Evolutionary conservation across 2,888 invertebrate species (phyloP).

Genomic region (Brachyptera risi): DNA sequence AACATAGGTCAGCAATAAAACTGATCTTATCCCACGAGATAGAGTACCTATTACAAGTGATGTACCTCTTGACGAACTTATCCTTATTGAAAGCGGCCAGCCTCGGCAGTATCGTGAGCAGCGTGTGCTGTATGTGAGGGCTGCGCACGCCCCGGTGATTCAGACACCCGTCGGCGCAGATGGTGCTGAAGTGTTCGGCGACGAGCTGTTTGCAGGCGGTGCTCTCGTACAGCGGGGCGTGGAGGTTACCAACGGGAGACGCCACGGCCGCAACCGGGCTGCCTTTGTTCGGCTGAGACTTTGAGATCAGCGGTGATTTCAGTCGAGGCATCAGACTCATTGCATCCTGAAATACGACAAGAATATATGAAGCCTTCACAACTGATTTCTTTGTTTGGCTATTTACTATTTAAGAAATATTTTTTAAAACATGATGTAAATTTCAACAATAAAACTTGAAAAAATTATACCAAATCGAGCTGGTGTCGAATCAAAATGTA

Average conservation of each 20-base stretch:
- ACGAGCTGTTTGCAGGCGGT: slow-evolving; percentile 80
- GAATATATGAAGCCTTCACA: too few species aligned
- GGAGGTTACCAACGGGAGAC: slow-evolving; percentile 27
- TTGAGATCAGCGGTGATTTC: slow-evolving; percentile 56
- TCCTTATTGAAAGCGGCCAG: slow-evolving; percentile 89
- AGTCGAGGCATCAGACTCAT: slow-evolving; percentile 55
- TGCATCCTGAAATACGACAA: slow-evolving; percentile 49
- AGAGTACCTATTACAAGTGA: too few species aligned
- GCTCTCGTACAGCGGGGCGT: slow-evolving; percentile 69
- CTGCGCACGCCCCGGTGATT: slow-evolving; percentile 69
- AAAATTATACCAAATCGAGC: too few species aligned
- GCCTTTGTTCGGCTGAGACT: slow-evolving; percentile 33
- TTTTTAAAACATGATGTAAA: too few species aligned
- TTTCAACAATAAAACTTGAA: too few species aligned
- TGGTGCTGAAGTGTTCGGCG: slow-evolving; percentile 74
- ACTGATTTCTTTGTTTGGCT: too few species aligned
- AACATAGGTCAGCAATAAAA: too few species aligned
- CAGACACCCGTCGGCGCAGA: slow-evolving; percentile 75
- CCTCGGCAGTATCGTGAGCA: slow-evolving; percentile 83
- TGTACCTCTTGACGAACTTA: slow-evolving; percentile 67
- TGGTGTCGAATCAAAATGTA: too few species aligned
- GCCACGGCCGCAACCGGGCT: slow-evolving; percentile 21
- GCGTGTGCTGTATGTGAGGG: slow-evolving; percentile 77
- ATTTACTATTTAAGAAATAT: too few species aligned
- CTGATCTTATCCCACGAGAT: too few species aligned